Evolutionary conservation across 1,140 invertebrate genomes (phyloP).

Genomic region (Micrasema minimum): DNA sequence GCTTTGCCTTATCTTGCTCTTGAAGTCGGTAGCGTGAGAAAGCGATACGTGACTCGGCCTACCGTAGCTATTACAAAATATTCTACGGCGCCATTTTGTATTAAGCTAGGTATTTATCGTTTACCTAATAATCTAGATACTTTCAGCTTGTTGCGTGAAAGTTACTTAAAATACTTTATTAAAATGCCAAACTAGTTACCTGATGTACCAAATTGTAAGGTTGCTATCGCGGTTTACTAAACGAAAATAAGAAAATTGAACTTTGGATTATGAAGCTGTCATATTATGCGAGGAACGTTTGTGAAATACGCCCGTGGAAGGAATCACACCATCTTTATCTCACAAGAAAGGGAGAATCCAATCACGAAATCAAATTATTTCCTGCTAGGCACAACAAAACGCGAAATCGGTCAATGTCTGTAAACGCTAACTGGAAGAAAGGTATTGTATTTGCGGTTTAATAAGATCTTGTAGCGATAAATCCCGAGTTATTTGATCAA

Average conservation of each 20-base stretch:
- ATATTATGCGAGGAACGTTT: background rate
- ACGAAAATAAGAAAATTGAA: background rate
- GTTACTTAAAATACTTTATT: no score
- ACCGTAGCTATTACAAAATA: conserved; percentile 25
- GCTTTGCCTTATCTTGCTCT: conserved; percentile 27
- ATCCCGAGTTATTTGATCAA: conserved; percentile 26
- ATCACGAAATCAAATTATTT: conserved; percentile 53
- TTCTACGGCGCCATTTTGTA: background rate
- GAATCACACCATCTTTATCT: conserved; percentile 47
- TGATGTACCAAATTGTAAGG: no score
- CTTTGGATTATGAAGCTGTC: background rate
- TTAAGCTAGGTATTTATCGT: no score
- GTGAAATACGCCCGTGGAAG: background rate
- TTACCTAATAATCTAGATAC: no score
- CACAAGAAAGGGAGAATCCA: conserved; percentile 46
- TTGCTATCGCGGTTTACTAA: background rate
- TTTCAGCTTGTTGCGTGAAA: no score
- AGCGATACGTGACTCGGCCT: conserved; percentile 41
- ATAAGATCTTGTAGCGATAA: conserved; percentile 39
- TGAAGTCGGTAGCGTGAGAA: conserved; percentile 46
- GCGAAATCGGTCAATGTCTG: conserved; percentile 42
- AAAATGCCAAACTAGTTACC: no score
- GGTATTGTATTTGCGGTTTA: conserved; percentile 50
- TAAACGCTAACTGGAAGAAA: conserved; percentile 30
- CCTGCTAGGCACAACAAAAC: conserved; percentile 43